Conservation (phyloP, 2,113 vertebrate species). For the Gambusia holbrooki region DNA sequence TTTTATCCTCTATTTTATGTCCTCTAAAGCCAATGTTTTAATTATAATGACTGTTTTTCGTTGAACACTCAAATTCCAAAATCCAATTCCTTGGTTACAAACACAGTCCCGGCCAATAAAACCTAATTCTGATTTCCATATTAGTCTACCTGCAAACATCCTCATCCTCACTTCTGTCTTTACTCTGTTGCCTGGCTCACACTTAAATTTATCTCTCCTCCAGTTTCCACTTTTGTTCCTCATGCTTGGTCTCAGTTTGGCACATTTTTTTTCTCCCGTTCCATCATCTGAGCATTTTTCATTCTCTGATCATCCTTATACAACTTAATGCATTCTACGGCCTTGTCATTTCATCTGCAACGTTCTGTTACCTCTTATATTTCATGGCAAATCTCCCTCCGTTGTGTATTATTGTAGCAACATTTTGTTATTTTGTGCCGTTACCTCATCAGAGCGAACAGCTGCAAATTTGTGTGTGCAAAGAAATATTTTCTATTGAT, state of each 20-base stretch:
- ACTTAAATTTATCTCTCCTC: too few relatives aligned
- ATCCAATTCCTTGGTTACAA: too few relatives aligned
- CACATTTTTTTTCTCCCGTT: background rate
- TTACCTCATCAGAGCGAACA: background rate
- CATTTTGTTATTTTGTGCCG: background rate
- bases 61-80: too few relatives aligned
- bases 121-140: too few relatives aligned
- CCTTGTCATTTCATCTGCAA: background rate
- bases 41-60: too few relatives aligned
- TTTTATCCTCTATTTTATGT: background rate
- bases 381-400: background rate
- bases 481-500: too few relatives aligned
- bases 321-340: conserved; percentile 20
- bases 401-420: background rate
- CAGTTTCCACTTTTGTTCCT: background rate
- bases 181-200: too few relatives aligned
- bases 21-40: too few relatives aligned
- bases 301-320: conserved; percentile 21
- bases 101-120: too few relatives aligned
- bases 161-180: too few relatives aligned
- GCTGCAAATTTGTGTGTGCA: background rate
- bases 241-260: too few relatives aligned
- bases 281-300: conserved; percentile 9
- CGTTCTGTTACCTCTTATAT: conserved; percentile 20
- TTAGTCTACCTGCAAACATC: too few relatives aligned